phyloP scores from a whole-genome alignment of 2,888 invertebrate genomes.

The Habrosyne pyritoides region DNA sequence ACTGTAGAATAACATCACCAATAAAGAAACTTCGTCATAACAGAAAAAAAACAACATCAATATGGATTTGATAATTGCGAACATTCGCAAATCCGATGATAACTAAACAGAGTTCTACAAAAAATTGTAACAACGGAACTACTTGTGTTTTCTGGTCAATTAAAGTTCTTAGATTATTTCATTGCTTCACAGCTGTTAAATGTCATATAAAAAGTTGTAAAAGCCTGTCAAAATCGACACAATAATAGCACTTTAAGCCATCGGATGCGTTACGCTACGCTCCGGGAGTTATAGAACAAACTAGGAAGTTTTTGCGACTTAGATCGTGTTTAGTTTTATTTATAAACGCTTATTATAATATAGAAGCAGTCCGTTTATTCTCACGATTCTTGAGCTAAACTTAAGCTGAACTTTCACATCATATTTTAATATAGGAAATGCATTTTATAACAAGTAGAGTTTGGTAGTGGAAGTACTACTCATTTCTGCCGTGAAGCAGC shows the following conservation, averaged over 20 bases:
- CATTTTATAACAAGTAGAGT: too few species aligned
- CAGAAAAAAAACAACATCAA: not conserved
- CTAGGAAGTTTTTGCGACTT: not conserved
- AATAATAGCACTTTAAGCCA: not conserved
- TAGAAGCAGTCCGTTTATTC: not conserved
- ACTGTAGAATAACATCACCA: too few species aligned
- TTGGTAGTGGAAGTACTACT: too few species aligned
- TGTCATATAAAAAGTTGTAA: not conserved
- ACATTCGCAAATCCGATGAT: not conserved
- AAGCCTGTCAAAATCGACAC: conserved; percentile 4
- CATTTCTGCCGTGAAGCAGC: too few species aligned
- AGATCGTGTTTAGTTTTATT: not conserved
- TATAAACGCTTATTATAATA: not conserved
- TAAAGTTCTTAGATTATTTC: conserved; percentile 1
- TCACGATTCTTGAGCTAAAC: too few species aligned
- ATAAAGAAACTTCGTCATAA: too few species aligned
- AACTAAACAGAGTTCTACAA: not conserved
- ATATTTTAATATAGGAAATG: too few species aligned
- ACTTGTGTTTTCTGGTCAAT: not conserved
- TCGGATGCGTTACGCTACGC: not conserved
- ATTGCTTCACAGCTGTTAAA: not conserved
- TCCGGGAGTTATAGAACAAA: not conserved
- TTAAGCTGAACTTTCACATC: too few species aligned
- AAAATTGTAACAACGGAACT: not conserved
- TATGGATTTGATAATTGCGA: not conserved